Evolutionary conservation across 2,888 invertebrate genomes (phyloP).

Genomic region (Drosophila yooni): DNA sequence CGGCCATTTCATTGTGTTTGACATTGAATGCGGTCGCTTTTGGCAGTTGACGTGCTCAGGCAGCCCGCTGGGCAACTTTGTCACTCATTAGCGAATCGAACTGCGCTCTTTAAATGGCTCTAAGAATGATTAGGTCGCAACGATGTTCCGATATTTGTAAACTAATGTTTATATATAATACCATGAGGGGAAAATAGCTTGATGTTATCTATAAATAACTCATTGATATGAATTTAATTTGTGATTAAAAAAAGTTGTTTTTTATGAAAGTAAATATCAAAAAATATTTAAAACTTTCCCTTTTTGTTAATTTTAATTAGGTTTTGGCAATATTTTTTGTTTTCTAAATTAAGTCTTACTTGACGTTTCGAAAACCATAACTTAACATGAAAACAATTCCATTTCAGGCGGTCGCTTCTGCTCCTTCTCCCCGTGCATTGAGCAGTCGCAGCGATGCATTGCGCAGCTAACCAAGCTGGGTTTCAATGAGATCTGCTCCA

Average conservation of each 20-base stretch:
- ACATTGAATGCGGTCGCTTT: slow-evolving; percentile 76
- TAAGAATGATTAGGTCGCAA: slow-evolving; percentile 7
- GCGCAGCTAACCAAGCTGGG: slow-evolving; percentile 89
- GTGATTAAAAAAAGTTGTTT: too few relatives aligned
- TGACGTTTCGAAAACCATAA: not conserved
- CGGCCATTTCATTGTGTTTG: slow-evolving; percentile 70
- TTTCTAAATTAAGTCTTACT: not conserved
- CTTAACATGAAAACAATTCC: not conserved
- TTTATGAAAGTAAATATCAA: not conserved
- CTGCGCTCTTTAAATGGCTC: slow-evolving; percentile 7
- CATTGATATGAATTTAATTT: not conserved
- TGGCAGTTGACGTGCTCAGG: slow-evolving; percentile 71
- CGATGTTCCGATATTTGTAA: not conserved
- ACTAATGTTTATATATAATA: not conserved
- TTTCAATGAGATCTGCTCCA: slow-evolving; percentile 93
- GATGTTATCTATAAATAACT: not conserved
- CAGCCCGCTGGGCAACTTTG: slow-evolving; percentile 64
- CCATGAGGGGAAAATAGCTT: not conserved
- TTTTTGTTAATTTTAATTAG: not conserved
- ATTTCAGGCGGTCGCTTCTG: slow-evolving; percentile 95
- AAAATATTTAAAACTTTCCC: not conserved
- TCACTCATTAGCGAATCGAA: slow-evolving; percentile 61
- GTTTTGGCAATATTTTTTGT: not conserved
- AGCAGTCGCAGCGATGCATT: slow-evolving; percentile 97
- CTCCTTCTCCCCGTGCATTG: slow-evolving; percentile 99